Evolutionary conservation across 2,888 invertebrate genomes (phyloP).

Genomic region (Odontocolon sp.): DNA sequence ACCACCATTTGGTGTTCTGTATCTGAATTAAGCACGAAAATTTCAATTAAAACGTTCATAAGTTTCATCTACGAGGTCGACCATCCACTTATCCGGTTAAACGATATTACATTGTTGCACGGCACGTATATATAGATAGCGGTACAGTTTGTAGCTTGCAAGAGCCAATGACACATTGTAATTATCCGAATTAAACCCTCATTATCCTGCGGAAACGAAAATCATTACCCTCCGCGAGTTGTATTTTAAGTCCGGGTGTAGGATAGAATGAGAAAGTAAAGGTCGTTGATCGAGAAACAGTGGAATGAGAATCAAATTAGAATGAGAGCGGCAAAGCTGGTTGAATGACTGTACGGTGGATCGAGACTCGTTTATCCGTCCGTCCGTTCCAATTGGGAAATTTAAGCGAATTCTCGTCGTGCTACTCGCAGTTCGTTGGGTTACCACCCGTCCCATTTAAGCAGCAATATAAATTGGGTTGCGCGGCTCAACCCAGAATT

Average conservation of each 20-base stretch:
- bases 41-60: slow-evolving; percentile 53
- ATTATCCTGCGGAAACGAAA: slow-evolving; percentile 3
- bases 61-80: slow-evolving; percentile 19
- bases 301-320: slow-evolving; percentile 9
- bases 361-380: slow-evolving; percentile 53
- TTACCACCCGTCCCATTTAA: slow-evolving; percentile 35
- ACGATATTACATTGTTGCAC: slow-evolving; percentile 49
- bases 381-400: slow-evolving; percentile 43
- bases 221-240: neutral
- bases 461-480: slow-evolving; percentile 50
- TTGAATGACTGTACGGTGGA: slow-evolving; percentile 18
- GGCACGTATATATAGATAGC: neutral
- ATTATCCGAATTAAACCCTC: slow-evolving; percentile 42
- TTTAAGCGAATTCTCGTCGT: slow-evolving; percentile 42
- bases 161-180: slow-evolving; percentile 12
- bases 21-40: too few species aligned
- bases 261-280: neutral
- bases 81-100: slow-evolving; percentile 35
- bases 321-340: slow-evolving; percentile 20
- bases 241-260: neutral
- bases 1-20: neutral
- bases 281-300: neutral
- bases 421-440: slow-evolving; percentile 18
- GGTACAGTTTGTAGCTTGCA: neutral
- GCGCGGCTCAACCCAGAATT: slow-evolving; percentile 20